phyloP scores from a whole-genome alignment of 1,140 invertebrate species.

The Chrysopa pallens region DNA sequence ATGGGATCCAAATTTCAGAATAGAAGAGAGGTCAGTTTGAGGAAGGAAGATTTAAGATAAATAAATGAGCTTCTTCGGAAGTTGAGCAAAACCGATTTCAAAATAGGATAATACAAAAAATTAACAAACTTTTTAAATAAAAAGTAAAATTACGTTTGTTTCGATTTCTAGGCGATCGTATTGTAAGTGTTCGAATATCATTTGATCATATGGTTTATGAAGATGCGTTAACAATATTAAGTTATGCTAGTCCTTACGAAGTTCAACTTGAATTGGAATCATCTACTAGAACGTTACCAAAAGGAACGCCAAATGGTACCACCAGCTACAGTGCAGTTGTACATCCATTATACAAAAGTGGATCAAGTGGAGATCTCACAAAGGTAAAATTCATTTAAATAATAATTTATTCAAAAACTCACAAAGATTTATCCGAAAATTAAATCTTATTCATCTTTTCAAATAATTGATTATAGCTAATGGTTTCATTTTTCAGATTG shows the following conservation, averaged over 20 bases:
- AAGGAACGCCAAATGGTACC: constrained; percentile 2
- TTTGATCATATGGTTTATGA: constrained; percentile 79
- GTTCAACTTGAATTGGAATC: constrained; percentile 51
- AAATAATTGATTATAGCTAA: neutral
- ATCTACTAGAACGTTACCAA: constrained; percentile 11
- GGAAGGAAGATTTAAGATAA: no score
- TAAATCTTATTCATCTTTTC: neutral
- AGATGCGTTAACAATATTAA: constrained; percentile 75
- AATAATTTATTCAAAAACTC: neutral
- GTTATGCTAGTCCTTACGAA: constrained; percentile 83
- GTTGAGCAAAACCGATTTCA: no score
- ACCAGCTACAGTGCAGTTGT: constrained; percentile 7
- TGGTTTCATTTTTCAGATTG: constrained; percentile 3
- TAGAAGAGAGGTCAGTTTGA: no score
- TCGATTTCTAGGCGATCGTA: constrained; percentile 56
- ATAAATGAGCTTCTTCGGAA: no score
- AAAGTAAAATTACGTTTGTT: no score
- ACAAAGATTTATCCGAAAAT: no score
- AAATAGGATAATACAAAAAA: no score
- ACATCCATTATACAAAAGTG: constrained; percentile 20
- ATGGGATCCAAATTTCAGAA: no score
- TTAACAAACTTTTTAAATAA: no score
- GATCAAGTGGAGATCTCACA: constrained; percentile 28
- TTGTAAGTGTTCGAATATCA: constrained; percentile 67
- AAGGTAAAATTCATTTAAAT: constrained; percentile 19